Base-by-base conservation (phyloP, 2,888 invertebrate genomes). In the Venusia cambrica region DNA sequence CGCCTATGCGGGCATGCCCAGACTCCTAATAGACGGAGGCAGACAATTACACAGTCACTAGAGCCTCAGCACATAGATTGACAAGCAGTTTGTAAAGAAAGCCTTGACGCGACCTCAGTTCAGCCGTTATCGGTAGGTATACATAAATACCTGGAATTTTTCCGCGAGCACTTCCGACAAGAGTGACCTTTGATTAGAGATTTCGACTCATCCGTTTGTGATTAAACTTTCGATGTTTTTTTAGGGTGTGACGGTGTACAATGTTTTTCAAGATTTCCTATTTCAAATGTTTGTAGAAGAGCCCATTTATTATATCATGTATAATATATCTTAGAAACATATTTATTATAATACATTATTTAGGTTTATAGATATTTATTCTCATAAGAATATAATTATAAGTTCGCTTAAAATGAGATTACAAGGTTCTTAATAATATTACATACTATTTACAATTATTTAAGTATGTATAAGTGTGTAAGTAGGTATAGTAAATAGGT, bases 1-100 rank as follows among this genome's bases (percentile, higher is more conserved):
- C n/a, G n/a, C n/a, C n/a, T 4, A 51, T 51, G 40, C 51, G 48
- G 48, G 51, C 20, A 21, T 35, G 46, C 24, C 36, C 29, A 42
- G 44, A 39, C 46, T 48, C 26, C 16, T 18, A 47, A 43, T 46
- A 49, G 40, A 38, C 45, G 20, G 11, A 12, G 15, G 2, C 26
- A 32, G 22, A 28, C 31, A 4, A 9, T 10, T 9, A 3, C 13
- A 19, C 13, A 32, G 31, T 35, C 32, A 13, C 18, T 40, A 40
- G 15, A 11, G 3, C 6, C 19, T n/a, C 5, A 8, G 6, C 5
- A n/a, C 35, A 40, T 28, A 41, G 41, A 25, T 29, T 26, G 21
- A n/a, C 6, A 4, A 9, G 11, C 8, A 19, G 22, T 32, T 38
- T 6, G 32, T 38, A 33, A 8, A 5, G 8, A 5, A 7, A n/a